Conservation (phyloP, 2,113 vertebrate species). For the Saimiri boliviensis region DNA sequence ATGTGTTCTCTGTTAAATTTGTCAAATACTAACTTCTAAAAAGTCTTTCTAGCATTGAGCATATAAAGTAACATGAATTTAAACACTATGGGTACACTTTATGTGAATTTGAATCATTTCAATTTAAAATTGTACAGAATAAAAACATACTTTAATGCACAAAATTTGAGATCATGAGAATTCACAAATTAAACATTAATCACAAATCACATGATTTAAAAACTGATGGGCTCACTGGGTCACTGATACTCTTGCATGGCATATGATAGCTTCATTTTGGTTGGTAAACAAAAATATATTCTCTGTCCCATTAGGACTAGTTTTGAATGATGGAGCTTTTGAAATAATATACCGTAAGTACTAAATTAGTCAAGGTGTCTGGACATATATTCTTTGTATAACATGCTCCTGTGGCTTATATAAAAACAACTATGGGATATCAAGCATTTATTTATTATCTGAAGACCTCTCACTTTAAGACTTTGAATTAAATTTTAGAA, state of each 20-base stretch:
- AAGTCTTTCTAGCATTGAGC: background rate
- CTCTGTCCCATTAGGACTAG: background rate
- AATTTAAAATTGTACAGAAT: background rate
- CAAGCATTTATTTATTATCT: slow-evolving; percentile 15
- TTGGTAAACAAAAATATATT: background rate
- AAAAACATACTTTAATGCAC: slow-evolving; percentile 2
- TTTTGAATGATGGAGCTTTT: background rate
- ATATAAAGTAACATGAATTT: background rate
- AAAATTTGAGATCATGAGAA: slow-evolving; percentile 13
- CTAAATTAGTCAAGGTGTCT: background rate
- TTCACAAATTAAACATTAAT: background rate
- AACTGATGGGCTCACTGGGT: background rate
- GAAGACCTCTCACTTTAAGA: background rate
- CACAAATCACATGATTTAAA: slow-evolving; percentile 10
- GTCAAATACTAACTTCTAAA: background rate
- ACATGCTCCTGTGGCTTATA: background rate
- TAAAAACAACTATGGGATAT: background rate
- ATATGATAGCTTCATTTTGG: background rate
- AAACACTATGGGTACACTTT: background rate
- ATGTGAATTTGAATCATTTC: background rate
- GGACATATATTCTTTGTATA: background rate
- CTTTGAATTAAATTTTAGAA: background rate
- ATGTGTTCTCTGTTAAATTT: background rate
- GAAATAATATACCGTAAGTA: background rate
- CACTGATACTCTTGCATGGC: background rate